These are phyloP conservation scores for Nephrotoma appendiculata DNA, from an alignment of 2,888 invertebrate species.

Conservation along the genomic window DNA sequence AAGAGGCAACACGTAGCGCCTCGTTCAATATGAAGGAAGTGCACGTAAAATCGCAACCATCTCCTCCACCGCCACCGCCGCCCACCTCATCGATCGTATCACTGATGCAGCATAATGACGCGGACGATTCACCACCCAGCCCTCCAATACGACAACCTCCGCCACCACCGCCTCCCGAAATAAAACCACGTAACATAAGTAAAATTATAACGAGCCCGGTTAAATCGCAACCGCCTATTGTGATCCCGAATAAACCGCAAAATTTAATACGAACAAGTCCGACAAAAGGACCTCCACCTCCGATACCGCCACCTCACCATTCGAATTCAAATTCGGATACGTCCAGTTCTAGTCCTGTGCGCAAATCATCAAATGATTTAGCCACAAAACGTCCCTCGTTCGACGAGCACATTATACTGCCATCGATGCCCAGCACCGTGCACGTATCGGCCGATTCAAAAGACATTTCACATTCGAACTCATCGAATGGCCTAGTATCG, in stretches of 20 bases:
- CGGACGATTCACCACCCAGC: constrained; percentile 23
- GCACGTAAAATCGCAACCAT: constrained; percentile 14
- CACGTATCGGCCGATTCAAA: background rate
- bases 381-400: background rate
- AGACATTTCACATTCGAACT: background rate
- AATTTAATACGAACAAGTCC: constrained; percentile 28
- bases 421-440: constrained; percentile 10
- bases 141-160: constrained; percentile 25
- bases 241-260: constrained; percentile 27
- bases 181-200: constrained; percentile 27
- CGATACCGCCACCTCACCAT: constrained; percentile 22
- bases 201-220: constrained; percentile 29
- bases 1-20: constrained; percentile 8
- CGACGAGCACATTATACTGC: background rate
- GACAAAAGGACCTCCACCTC: constrained; percentile 22
- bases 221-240: constrained; percentile 30
- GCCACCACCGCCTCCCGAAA: constrained; percentile 27
- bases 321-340: background rate
- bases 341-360: constrained; percentile 2
- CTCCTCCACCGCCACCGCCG: constrained; percentile 21
- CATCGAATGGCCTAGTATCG: constrained; percentile 10
- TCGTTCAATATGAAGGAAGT: constrained; percentile 5
- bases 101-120: background rate
- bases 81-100: background rate
- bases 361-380: constrained; percentile 18